Conservation (phyloP, 1,140 invertebrate species). For the Eriosoma lanigerum region DNA sequence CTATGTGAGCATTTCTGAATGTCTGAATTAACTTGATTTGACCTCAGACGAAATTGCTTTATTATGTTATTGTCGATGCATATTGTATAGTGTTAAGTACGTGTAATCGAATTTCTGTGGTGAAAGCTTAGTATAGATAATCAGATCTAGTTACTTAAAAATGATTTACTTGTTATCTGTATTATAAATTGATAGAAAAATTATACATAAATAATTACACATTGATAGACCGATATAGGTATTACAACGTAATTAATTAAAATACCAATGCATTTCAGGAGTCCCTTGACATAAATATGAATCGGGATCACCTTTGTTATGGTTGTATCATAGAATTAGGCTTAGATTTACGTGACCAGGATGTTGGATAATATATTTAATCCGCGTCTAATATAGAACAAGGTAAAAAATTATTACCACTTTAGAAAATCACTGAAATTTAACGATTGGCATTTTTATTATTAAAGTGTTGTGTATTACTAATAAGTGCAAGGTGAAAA, state of each 20-base stretch:
- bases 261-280: neutral
- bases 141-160: neutral
- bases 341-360: slow-evolving; percentile 14
- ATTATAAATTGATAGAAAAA: neutral
- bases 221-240: neutral
- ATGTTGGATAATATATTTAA: neutral
- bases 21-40: neutral
- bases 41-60: neutral
- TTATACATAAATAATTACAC: neutral
- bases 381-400: slow-evolving; percentile 7
- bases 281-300: slow-evolving; percentile 25
- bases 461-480: neutral
- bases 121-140: slow-evolving; percentile 11
- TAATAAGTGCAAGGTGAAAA: neutral
- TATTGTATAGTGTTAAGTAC: neutral
- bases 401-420: slow-evolving; percentile 23
- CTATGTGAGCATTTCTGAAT: neutral
- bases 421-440: slow-evolving; percentile 34
- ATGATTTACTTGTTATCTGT: neutral
- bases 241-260: neutral
- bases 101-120: neutral
- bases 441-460: slow-evolving; percentile 13
- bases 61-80: neutral
- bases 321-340: neutral
- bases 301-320: neutral